A percentile compares a stretch with the other conserved stretches of the same genome.
Evolutionary conservation across 1,140 invertebrate species (phyloP).

Genomic region (Orius laevigatus): DNA sequence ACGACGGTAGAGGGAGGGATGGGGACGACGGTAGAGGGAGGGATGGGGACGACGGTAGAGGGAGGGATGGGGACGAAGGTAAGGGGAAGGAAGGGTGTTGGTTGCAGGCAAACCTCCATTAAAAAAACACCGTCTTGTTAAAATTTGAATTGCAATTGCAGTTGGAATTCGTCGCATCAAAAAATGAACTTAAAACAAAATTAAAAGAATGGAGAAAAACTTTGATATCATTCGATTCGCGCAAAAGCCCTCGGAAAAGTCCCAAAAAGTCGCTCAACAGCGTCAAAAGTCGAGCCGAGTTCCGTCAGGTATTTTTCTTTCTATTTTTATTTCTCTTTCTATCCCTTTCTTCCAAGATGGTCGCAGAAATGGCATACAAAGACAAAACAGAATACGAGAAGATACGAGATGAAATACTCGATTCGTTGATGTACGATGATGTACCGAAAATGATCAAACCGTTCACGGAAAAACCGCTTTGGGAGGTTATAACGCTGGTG

Average conservation of each 20-base stretch:
- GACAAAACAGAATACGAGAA: conserved; percentile 39
- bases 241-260: conserved; percentile 17
- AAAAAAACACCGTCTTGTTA: too few species aligned
- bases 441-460: conserved; percentile 30
- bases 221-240: too few species aligned
- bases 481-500: conserved; percentile 60
- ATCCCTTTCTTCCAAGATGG: conserved; percentile 30
- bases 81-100: too few species aligned
- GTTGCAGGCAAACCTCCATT: too few species aligned
- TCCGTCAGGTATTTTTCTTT: conserved; percentile 27
- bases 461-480: conserved; percentile 34
- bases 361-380: conserved; percentile 34
- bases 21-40: too few species aligned
- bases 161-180: too few species aligned
- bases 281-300: conserved; percentile 26
- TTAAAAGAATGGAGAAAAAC: too few species aligned
- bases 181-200: too few species aligned
- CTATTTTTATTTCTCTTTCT: not conserved
- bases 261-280: conserved; percentile 21
- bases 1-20: too few species aligned
- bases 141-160: too few species aligned
- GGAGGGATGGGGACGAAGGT: too few species aligned
- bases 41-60: too few species aligned
- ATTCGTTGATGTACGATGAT: conserved; percentile 27
- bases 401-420: conserved; percentile 27